These are phyloP conservation scores for Xylocopa sonorina DNA, from an alignment of 1,140 invertebrate species.

Conservation along the genomic window DNA sequence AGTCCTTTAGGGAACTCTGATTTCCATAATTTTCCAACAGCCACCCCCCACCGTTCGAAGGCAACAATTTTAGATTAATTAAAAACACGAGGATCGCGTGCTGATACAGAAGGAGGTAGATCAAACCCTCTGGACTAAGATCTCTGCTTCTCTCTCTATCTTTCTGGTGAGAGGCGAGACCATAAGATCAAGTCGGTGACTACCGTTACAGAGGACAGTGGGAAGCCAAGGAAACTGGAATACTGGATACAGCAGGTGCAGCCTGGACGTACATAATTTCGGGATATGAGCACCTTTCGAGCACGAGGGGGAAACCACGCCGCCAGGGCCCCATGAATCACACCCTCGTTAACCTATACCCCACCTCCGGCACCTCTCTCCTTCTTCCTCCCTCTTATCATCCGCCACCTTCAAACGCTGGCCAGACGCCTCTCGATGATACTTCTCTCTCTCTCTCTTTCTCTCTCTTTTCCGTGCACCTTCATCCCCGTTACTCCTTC, in stretches of 20 bases:
- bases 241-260: slow-evolving; percentile 61
- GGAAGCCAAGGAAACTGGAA: slow-evolving; percentile 46
- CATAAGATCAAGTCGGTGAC: neutral
- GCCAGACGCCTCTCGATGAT: slow-evolving; percentile 37
- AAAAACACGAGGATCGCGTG: neutral
- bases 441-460: too few species aligned
- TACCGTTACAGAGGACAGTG: slow-evolving; percentile 49
- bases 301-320: slow-evolving; percentile 49
- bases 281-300: slow-evolving; percentile 73
- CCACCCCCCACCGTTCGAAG: neutral
- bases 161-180: too few species aligned
- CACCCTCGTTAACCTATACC: slow-evolving; percentile 78
- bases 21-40: too few species aligned
- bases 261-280: slow-evolving; percentile 69
- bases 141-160: too few species aligned
- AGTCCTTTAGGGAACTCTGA: too few species aligned
- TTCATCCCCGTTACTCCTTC: slow-evolving; percentile 2
- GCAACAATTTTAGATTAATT: slow-evolving; percentile 1
- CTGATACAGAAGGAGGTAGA: neutral
- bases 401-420: slow-evolving; percentile 50
- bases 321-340: slow-evolving; percentile 76
- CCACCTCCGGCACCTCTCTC: slow-evolving; percentile 25
- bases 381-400: slow-evolving; percentile 41
- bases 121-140: neutral
- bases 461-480: neutral